phyloP scores from a whole-genome alignment of 1,140 invertebrate genomes.

The Liolophura sinensis region DNA sequence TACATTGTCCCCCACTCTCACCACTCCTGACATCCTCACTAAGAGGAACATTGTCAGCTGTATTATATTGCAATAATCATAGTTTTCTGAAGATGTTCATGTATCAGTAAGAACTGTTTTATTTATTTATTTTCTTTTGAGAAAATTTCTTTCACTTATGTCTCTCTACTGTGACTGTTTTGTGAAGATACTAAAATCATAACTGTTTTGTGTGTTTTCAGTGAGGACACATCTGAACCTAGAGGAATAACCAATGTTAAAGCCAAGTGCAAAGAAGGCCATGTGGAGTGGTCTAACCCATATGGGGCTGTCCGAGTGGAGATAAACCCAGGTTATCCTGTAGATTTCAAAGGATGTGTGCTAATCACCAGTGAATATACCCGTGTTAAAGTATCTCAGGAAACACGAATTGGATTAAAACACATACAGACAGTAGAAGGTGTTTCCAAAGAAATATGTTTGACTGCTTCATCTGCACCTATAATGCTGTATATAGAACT shows the following conservation, averaged over 20 bases:
- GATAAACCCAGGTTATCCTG: constrained; percentile 13
- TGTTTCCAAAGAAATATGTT: constrained; percentile 26
- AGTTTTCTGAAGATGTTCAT: too few species aligned
- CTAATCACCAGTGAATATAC: constrained; percentile 25
- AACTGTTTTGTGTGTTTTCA: constrained; percentile 7
- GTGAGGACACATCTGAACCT: constrained; percentile 8
- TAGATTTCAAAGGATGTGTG: constrained; percentile 26
- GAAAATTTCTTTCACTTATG: too few species aligned
- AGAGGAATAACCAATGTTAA: constrained; percentile 10
- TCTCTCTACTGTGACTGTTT: too few species aligned
- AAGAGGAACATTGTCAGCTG: too few species aligned
- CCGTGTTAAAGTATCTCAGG: constrained; percentile 31
- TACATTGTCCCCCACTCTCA: too few species aligned
- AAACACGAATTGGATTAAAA: constrained; percentile 20
- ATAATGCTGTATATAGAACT: constrained; percentile 34
- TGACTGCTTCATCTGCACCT: constrained; percentile 15
- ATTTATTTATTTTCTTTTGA: too few species aligned
- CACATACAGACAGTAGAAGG: constrained; percentile 17
- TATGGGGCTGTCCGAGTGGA: constrained; percentile 33
- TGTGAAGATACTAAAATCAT: too few species aligned
- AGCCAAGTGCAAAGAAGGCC: constrained; percentile 24
- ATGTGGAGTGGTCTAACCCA: constrained; percentile 31
- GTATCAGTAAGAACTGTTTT: too few species aligned
- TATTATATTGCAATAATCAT: too few species aligned
- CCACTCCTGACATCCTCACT: too few species aligned